Base-by-base conservation (phyloP, 2,797 vertebrate genomes). In the Gouania willdenowi region DNA sequence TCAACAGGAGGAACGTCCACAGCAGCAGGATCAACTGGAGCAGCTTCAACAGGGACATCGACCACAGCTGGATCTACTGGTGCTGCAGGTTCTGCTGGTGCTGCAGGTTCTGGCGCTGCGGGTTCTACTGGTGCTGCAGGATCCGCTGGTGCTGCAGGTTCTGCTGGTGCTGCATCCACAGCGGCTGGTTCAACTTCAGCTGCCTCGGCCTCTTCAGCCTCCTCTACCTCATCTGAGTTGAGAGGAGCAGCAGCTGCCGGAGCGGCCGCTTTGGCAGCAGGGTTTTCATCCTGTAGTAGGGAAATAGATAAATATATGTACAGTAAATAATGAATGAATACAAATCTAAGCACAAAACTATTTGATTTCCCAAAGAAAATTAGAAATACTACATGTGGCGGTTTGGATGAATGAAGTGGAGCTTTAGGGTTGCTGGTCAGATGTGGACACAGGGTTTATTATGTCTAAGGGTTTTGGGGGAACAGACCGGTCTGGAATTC, bases 181-280 rank as follows among this genome's bases (percentile, higher is more conserved):
- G 28, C 72, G 7, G 67, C 72, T 6, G 65, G 58, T 12, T 68
- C 81, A 4, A 57, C 61, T n/a, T 57, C 70, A 0, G 34, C 69
- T 8, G 21, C 76, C 22, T 66, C 82, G 0, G 18, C 74, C 7
- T 62, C 86, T 8, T 75, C 75, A 0, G 20, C 75, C 41, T 77
- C 81, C 16, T 82, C 83, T 4, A 12, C 79, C 40, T 88, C 88
- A 3, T 89, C 87, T 27, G 87, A 89, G 66, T 85, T 89, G 8
- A 85, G 2, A 1, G 67, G 76, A 22, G 49, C 66, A 9, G 62
- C 77, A 28, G 43, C 16, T 20, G 24, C 50, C n/a, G 5, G 64
- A 1, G 48, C 37, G 8, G 57, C 72, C 25, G 48, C 53, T 43
- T 62, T 75, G 1, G 40, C 50, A 9, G 46, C 64, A 5, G 33